These are phyloP conservation scores for Drosophila tripunctata DNA, from an alignment of 2,888 invertebrate species.

Conservation along the genomic window DNA sequence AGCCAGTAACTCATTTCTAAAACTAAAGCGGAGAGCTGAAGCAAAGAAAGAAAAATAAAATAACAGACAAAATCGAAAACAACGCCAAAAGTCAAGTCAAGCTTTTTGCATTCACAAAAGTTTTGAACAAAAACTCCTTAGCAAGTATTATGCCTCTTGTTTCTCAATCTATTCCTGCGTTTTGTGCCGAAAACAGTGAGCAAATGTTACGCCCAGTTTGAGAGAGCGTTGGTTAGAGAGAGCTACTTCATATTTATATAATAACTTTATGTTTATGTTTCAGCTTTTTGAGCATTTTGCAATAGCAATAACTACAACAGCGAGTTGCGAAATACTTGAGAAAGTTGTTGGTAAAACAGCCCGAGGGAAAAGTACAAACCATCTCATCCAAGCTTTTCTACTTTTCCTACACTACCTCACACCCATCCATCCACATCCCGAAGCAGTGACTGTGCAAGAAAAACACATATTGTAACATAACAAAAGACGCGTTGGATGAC, in stretches of 20 bases:
- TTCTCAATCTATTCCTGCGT: constrained; percentile 11
- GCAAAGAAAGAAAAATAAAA: constrained; percentile 10
- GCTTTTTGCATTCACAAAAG: constrained; percentile 44
- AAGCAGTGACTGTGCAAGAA: constrained; percentile 8
- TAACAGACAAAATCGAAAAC: background rate
- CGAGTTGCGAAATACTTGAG: constrained; percentile 30
- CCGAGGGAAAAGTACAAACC: constrained; percentile 11
- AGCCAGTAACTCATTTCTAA: constrained; percentile 21
- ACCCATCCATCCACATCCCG: constrained; percentile 17
- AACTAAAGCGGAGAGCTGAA: constrained; percentile 21
- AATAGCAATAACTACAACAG: constrained; percentile 39
- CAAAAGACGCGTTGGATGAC: constrained; percentile 66
- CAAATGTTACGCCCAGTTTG: constrained; percentile 37
- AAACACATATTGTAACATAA: constrained; percentile 55
- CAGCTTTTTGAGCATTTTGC: constrained; percentile 63
- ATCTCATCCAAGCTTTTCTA: background rate
- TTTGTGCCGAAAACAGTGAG: constrained; percentile 22
- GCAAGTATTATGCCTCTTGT: constrained; percentile 9
- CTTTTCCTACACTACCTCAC: too few relatives aligned
- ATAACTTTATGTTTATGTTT: constrained; percentile 79
- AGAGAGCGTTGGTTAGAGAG: constrained; percentile 22
- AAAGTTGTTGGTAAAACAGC: constrained; percentile 48
- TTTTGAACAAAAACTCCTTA: constrained; percentile 22
- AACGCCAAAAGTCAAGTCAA: constrained; percentile 28
- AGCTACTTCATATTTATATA: constrained; percentile 75